phyloP scores from a whole-genome alignment of 2,797 vertebrate species.

The Coracias cyanogaster region DNA sequence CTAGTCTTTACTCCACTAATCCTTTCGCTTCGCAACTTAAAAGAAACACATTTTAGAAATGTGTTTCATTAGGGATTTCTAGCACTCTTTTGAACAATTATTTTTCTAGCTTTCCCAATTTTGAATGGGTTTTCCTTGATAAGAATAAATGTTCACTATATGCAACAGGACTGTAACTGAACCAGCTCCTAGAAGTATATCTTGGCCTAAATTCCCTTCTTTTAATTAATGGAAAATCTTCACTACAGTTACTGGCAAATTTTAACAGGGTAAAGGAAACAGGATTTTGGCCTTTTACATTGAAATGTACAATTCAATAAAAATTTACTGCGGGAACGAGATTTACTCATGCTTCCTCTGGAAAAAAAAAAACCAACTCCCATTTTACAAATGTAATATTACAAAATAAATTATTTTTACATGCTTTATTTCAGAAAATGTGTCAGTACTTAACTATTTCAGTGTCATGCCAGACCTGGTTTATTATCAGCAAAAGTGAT shows the following conservation, averaged over 20 bases:
- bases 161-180: not conserved
- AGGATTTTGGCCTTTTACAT: not conserved
- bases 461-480: not conserved
- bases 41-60: not conserved
- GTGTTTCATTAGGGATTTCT: not conserved
- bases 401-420: not conserved
- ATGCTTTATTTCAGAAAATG: not conserved
- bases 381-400: not conserved
- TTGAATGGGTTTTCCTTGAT: not conserved
- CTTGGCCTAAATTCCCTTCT: not conserved
- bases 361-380: not conserved
- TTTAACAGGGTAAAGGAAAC: not conserved
- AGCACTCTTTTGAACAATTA: not conserved
- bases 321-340: not conserved
- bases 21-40: not conserved
- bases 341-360: not conserved
- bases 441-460: not conserved
- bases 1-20: not conserved
- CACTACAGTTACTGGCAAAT: not conserved
- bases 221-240: not conserved
- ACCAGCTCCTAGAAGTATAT: not conserved
- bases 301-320: not conserved
- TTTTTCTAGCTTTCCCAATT: not conserved
- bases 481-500: conserved; percentile 30
- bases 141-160: not conserved